Evolutionary conservation across 2,797 vertebrate genomes (phyloP), one percentile per base, ranked within the genome.

Genomic region (Notamacropus eugenii): DNA sequence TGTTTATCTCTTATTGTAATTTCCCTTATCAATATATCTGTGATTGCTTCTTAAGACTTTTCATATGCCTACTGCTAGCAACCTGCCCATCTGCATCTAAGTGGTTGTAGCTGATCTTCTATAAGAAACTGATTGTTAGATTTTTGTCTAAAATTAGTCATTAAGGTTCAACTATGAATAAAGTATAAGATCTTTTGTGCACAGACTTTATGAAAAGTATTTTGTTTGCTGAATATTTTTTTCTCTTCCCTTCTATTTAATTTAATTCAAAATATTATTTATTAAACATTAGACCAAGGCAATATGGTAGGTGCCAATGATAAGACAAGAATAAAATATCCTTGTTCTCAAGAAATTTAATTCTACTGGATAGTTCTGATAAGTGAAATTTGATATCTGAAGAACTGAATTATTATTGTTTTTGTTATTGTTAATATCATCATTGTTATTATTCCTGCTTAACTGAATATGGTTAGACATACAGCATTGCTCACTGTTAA

Each of bases 391-490:
- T 95, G 95, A 93, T 90, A 28, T 95, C 57, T 82, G 57, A 90
- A 95, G 93, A 96, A 91, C 57, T 90, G 92, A 93, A 95, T 59
- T 27, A 5, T 24, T 91, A 31, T 93, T 90, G 24, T 95, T 95
- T 93, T 95, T 90, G 91, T 92, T 94, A 50, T 93, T 93, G 93
- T 95, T 58, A 96, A 93, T 94, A 93, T 46, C 95, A 95, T 92
- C 91, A 62, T 91, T 55, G 94, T 96, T 93, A 93, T 40, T 95
- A 96, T 94, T 92, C 40, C 90, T 91, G 94, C 54, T 91, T 92
- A 62, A 97, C 97, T 96, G 95, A 54, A 90, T 52, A 92, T 54
- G 92, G 55, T 94, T 90, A 95, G 94, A 5, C 56, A 95, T 93
- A 54, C 40, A 94, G 95, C 54, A 94, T 93, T 94, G 93, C 31